Evolutionary conservation across 2,113 vertebrate genomes (phyloP).

Genomic region (Orientallactaga bullata): DNA sequence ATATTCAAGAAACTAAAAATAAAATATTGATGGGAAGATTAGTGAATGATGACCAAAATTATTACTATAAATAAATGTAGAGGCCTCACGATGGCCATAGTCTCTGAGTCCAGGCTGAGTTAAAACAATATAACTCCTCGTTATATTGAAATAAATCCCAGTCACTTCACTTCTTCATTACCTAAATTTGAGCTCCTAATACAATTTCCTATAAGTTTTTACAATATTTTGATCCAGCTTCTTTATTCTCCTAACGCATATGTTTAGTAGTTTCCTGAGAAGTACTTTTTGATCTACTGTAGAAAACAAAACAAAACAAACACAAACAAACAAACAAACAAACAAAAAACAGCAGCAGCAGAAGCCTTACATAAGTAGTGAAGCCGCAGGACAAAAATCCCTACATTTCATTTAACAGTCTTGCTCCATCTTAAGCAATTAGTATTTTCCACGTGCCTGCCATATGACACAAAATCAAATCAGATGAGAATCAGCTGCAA

Average conservation of each 20-base stretch:
- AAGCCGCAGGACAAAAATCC: neutral
- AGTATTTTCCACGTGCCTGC: neutral
- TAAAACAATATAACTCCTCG: neutral
- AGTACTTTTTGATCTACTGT: neutral
- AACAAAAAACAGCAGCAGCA: neutral
- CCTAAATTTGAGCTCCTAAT: neutral
- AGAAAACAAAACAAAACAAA: neutral
- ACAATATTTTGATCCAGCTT: neutral
- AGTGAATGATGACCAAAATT: neutral
- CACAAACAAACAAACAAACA: no score
- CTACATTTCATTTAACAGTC: neutral
- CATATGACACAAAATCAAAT: neutral
- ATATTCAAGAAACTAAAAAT: neutral
- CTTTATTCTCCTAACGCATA: neutral
- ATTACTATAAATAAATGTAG: neutral
- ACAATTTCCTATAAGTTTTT: neutral
- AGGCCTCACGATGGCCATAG: neutral
- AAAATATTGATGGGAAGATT: neutral
- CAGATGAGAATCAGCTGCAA: neutral
- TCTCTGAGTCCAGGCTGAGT: neutral
- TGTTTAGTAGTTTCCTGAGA: no score
- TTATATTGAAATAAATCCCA: neutral
- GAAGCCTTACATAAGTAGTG: neutral
- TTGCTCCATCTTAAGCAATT: neutral
- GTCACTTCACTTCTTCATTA: neutral